Evolutionary conservation across 2,797 vertebrate species (phyloP).

Genomic region (Podargus strigoides): DNA sequence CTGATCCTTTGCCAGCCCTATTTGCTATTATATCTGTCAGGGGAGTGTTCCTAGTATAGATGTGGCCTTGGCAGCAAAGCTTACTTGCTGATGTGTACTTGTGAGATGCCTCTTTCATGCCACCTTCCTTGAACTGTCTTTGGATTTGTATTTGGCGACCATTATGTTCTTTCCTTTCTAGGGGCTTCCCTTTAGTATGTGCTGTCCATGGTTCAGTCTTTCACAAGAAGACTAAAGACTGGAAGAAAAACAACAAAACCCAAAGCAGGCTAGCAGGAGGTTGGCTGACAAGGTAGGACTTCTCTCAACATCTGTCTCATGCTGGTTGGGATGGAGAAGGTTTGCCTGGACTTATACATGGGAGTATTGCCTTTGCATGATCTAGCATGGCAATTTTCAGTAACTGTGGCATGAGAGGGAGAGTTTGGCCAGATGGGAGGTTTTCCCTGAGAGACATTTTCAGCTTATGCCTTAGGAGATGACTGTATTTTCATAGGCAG

Average conservation of each 20-base stretch:
- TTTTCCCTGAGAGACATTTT: slow-evolving; percentile 43
- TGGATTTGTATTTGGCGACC: not conserved
- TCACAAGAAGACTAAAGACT: not conserved
- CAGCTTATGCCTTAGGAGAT: slow-evolving; percentile 31
- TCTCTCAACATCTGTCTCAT: slow-evolving; percentile 30
- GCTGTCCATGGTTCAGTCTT: not conserved
- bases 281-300: not conserved
- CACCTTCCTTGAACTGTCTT: not conserved
- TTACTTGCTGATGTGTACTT: not conserved
- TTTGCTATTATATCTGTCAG: not conserved
- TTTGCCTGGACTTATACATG: not conserved
- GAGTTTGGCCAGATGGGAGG: slow-evolving; percentile 17
- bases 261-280: not conserved
- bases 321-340: not conserved
- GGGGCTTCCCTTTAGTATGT: not conserved
- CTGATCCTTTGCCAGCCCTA: not conserved
- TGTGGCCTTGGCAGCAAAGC: not conserved
- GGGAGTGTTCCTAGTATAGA: not conserved
- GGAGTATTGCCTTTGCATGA: slow-evolving; percentile 20
- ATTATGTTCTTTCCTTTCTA: not conserved
- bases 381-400: slow-evolving; percentile 23
- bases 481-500: slow-evolving; percentile 27
- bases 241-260: not conserved
- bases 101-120: not conserved
- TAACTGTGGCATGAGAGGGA: not conserved